phyloP scores from a whole-genome alignment of 2,113 vertebrate species.

The Dasyprocta punctata region DNA sequence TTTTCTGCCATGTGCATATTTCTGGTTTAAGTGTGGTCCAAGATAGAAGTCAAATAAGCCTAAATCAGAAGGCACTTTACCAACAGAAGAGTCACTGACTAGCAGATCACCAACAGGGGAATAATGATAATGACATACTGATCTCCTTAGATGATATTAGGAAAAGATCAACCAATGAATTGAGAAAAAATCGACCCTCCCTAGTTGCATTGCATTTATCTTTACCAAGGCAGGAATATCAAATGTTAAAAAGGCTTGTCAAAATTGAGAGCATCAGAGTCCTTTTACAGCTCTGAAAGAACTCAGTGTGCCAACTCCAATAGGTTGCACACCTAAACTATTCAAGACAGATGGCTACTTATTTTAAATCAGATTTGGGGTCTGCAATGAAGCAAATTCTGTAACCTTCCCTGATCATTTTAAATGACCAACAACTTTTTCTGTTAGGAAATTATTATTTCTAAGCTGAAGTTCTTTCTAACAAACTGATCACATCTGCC shows the following conservation, averaged over 20 bases:
- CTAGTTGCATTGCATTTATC: background rate
- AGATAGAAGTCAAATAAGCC: constrained; percentile 5
- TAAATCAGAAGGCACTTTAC: background rate
- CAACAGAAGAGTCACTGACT: background rate
- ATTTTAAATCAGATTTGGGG: background rate
- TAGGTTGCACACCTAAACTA: too few species aligned
- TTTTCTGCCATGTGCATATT: background rate
- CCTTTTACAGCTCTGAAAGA: background rate
- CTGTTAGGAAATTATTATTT: constrained; percentile 41
- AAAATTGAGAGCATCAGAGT: background rate
- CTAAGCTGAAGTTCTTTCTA: background rate
- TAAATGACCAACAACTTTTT: background rate
- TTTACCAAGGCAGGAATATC: background rate
- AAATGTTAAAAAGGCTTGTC: background rate
- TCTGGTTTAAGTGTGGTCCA: background rate
- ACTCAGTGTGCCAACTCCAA: background rate
- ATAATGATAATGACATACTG: background rate
- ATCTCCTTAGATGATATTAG: background rate
- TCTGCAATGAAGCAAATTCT: background rate
- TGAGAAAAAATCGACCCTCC: background rate
- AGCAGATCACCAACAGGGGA: background rate
- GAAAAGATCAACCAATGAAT: constrained; percentile 6
- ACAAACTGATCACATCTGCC: background rate
- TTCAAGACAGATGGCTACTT: background rate
- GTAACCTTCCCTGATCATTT: background rate